Conservation (phyloP, 35 echinoderm and acorn worm genomes). For the Strongylocentrotus purpuratus region DNA sequence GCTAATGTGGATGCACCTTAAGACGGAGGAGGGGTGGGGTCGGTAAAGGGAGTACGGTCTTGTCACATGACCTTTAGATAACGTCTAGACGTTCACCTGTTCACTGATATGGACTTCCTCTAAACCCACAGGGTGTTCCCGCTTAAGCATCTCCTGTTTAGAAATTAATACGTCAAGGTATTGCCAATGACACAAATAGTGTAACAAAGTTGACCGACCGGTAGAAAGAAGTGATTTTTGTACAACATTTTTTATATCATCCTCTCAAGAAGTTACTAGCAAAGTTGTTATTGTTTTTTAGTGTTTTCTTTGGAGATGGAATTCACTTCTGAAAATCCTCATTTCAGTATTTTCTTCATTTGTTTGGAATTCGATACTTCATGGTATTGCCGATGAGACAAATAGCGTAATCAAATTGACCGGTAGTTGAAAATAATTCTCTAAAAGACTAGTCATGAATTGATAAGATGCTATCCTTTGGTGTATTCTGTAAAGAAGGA, state of each 20-base stretch:
- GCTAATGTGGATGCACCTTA: background rate
- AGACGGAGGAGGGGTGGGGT: background rate
- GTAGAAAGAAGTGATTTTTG: background rate
- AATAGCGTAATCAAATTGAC: too few species aligned
- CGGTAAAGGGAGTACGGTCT: background rate
- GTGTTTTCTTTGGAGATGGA: too few species aligned
- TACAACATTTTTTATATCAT: background rate
- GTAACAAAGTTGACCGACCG: background rate
- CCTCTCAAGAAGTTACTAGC: background rate
- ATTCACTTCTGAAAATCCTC: too few species aligned
- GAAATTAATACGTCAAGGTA: background rate
- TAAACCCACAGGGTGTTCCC: background rate
- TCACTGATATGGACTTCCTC: background rate
- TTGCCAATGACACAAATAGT: background rate
- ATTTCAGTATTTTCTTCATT: too few species aligned
- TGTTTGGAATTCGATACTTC: too few species aligned
- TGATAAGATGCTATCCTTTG: too few species aligned
- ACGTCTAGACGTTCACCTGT: conserved; percentile 7
- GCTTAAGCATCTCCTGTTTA: background rate
- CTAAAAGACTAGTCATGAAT: too few species aligned
- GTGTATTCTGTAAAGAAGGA: too few species aligned
- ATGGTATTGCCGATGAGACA: too few species aligned
- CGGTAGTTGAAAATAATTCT: too few species aligned
- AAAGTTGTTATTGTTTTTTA: background rate
- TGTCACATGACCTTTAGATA: conserved; percentile 17